Evolutionary conservation across 2,888 invertebrate species (phyloP).

Genomic region (Drosophila sordidula): DNA sequence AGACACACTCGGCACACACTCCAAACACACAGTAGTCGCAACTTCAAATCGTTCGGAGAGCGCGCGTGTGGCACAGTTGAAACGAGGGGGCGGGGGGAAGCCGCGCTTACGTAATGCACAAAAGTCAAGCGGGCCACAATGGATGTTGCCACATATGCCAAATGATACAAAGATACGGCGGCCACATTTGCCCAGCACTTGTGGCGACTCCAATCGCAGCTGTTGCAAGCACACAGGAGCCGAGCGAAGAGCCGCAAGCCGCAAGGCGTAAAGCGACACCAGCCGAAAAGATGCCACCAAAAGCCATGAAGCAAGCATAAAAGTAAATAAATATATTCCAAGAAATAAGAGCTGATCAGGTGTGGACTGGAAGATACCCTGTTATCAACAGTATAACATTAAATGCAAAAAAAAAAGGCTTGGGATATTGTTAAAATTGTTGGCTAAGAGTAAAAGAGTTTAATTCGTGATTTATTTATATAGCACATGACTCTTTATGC

Average conservation of each 20-base stretch:
- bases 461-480: too few species aligned
- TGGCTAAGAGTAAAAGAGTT: too few species aligned
- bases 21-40: constrained; percentile 19
- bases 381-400: neutral
- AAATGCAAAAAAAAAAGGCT: too few species aligned
- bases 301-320: neutral
- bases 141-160: constrained; percentile 65
- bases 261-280: constrained; percentile 56
- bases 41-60: constrained; percentile 35
- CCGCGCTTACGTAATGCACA: constrained; percentile 70
- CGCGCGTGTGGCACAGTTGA: constrained; percentile 67
- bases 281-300: constrained; percentile 22
- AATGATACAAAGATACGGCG: constrained; percentile 19
- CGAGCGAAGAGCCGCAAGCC: constrained; percentile 24
- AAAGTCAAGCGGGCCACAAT: constrained; percentile 72
- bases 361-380: neutral
- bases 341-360: neutral
- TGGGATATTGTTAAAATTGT: too few species aligned
- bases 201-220: constrained; percentile 48
- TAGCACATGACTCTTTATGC: too few species aligned
- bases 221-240: constrained; percentile 34
- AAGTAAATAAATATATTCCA: constrained; percentile 36
- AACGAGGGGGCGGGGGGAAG: constrained; percentile 22
- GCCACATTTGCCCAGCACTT: constrained; percentile 54
- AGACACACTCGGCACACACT: constrained; percentile 15